Evolutionary conservation across 2,888 invertebrate genomes (phyloP), one percentile per base, ranked within the genome.

Genomic region (Dasypogon diadema): DNA sequence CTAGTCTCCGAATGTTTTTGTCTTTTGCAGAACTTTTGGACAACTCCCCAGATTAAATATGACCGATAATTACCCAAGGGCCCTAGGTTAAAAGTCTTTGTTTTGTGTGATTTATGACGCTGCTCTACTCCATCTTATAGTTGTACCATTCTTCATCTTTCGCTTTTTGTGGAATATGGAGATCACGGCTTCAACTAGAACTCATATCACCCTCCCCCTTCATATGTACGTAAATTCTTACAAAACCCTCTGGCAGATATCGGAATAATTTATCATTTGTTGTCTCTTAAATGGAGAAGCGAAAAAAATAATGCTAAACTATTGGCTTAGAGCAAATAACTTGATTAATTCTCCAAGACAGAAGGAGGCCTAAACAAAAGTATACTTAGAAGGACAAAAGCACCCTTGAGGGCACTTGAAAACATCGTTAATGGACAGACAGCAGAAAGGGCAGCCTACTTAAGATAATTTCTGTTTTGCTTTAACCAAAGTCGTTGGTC

Each of bases 61-160:
- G 73, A 74, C 73, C 58, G 58, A 74, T 74, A 74, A 74, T 74
- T 74, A 74, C 73, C 73, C 73, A 42, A 24, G 73, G 58, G 73
- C 42, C 58, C 48, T 58, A 58, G 73, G 56, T 74, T 58, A 74
- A 68, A 74, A 58, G 73, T 58, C 73, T 26, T 74, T 74, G 73
- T 74, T 73, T 74, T 58, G 16, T 48, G 24, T 74, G 73, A 74
- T 74, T 74, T 74, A 74, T 74, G 73, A 58, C 58, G 26, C 37
- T 48, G 22, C 46, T 65, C 24, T 42, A 24, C 65, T 14, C 24
- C 46, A 65, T 24, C 18, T 46, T 65, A 65, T 46, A 37, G 46
- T 21, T 48, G 46, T 65, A 24, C 65, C 65, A 65, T 65, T 65
- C 65, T 14, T 65, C 65, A 65, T 65, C 65, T 65, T 48, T 65